Conservation (phyloP, 2,113 vertebrate species). For the Tylochromis polylepis region DNA sequence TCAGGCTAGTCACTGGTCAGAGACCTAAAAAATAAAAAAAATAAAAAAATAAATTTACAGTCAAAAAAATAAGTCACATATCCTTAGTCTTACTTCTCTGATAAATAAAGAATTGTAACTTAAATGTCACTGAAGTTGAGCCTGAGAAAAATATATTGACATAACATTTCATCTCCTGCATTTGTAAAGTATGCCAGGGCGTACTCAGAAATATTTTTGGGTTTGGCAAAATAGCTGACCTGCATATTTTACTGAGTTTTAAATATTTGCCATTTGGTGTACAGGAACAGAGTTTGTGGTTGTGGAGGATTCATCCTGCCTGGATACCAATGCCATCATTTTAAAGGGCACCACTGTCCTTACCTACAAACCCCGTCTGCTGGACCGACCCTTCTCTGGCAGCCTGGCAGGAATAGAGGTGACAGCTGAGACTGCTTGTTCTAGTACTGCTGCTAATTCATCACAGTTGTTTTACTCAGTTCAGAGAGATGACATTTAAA, state of each 20-base stretch:
- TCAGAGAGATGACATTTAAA: neutral
- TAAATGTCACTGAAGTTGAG: neutral
- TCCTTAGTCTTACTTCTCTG: too few relatives aligned
- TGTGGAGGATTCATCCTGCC: conserved; percentile 88
- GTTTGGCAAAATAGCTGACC: neutral
- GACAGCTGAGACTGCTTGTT: conserved; percentile 1
- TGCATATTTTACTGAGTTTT: neutral
- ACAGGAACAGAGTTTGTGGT: conserved; percentile 98
- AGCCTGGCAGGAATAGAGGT: conserved; percentile 95
- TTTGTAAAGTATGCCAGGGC: neutral
- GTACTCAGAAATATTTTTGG: neutral
- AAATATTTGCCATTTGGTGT: neutral
- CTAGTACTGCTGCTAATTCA: neutral
- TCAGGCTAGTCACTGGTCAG: neutral
- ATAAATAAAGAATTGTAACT: neutral
- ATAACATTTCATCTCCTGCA: neutral
- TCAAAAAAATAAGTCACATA: neutral
- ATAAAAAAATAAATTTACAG: neutral
- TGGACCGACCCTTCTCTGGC: conserved; percentile 92
- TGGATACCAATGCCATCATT: conserved; percentile 90
- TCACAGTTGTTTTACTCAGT: neutral
- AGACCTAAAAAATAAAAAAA: neutral
- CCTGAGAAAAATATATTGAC: neutral
- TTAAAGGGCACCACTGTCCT: conserved; percentile 97
- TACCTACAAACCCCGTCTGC: conserved; percentile 90